These are phyloP conservation scores for Polypterus bichir DNA, from an alignment of 2,113 vertebrate genomes.

Conservation along the genomic window DNA sequence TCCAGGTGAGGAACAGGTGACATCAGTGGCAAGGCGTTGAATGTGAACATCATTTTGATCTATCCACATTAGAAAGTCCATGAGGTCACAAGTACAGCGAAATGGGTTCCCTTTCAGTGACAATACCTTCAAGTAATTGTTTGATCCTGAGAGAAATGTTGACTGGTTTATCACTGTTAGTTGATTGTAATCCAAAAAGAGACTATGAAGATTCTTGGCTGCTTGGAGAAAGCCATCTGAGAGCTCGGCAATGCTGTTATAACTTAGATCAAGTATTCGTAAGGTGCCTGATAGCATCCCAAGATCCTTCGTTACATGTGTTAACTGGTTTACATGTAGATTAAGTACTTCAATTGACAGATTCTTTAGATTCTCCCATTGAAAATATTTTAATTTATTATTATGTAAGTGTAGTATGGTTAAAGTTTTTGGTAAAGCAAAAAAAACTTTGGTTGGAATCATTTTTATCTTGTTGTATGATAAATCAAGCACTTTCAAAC, in stretches of 20 bases:
- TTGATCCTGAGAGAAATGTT: conserved; percentile 24
- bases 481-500: conserved; percentile 50
- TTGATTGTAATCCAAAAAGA: conserved; percentile 47
- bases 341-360: conserved; percentile 41
- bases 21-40: conserved; percentile 34
- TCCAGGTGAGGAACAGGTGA: conserved; percentile 35
- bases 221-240: conserved; percentile 30
- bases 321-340: conserved; percentile 45
- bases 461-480: conserved; percentile 35
- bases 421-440: conserved; percentile 35
- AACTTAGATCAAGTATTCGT: conserved; percentile 40
- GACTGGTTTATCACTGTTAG: conserved; percentile 44
- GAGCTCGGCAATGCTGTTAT: conserved; percentile 46
- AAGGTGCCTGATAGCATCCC: conserved; percentile 31
- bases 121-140: conserved; percentile 29
- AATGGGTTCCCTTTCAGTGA: conserved; percentile 50
- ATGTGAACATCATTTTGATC: conserved; percentile 32
- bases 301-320: conserved; percentile 27
- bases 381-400: conserved; percentile 36
- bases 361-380: conserved; percentile 32
- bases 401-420: conserved; percentile 29
- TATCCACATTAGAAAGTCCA: conserved; percentile 52
- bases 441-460: conserved; percentile 35
- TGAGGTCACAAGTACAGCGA: conserved; percentile 47
- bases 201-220: conserved; percentile 26